Evolutionary conservation across 2,888 invertebrate species (phyloP).

Genomic region (Ariolimax columbianus): DNA sequence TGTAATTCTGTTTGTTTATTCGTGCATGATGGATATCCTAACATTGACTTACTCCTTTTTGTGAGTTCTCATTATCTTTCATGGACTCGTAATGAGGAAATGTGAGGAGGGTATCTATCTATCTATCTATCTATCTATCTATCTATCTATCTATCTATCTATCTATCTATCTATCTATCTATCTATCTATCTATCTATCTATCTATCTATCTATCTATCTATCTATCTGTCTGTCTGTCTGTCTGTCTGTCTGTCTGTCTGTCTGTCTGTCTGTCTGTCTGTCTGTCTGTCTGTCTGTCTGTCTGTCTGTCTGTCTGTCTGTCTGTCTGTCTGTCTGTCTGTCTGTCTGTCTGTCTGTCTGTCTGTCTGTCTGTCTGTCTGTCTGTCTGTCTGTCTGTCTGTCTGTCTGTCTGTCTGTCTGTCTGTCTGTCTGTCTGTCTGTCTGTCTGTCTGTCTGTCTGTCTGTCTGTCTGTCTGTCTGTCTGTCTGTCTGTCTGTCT

Average conservation of each 20-base stretch:
- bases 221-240: too few species aligned
- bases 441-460: neutral
- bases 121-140: slow-evolving; percentile 1
- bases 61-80: too few species aligned
- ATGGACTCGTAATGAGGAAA: too few species aligned
- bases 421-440: neutral
- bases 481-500: neutral
- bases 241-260: slow-evolving; percentile 8
- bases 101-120: too few species aligned
- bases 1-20: too few species aligned
- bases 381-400: too few species aligned
- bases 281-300: neutral
- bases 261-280: slow-evolving; percentile 1
- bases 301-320: neutral
- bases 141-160: slow-evolving; percentile 17
- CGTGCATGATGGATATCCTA: too few species aligned
- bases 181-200: slow-evolving; percentile 20
- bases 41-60: too few species aligned
- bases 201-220: too few species aligned
- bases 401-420: neutral
- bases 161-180: slow-evolving; percentile 20
- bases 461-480: neutral
- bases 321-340: neutral
- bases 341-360: neutral
- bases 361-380: neutral